Evolutionary conservation across 2,113 vertebrate species (phyloP), one percentile per base, ranked within the genome.

Genomic region (Agapornis roseicollis): DNA sequence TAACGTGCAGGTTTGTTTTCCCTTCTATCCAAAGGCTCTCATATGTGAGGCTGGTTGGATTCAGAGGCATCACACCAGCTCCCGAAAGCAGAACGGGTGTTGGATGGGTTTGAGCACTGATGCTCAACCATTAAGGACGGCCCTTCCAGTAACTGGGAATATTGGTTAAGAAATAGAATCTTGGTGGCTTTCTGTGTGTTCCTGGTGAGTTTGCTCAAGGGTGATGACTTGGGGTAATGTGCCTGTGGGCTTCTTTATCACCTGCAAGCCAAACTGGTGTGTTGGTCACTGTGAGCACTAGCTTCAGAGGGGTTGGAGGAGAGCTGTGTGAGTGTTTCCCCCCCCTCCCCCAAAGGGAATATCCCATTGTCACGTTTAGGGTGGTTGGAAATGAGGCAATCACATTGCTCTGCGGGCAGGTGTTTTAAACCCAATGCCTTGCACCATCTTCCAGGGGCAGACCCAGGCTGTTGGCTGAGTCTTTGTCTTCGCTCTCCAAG

Each of bases 61-160:
- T 60, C 1, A 0, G 50, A 52, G 50, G 49, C 10, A 49, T 42
- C 0, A 0, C 69, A 29, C 3, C 0, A 0, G 55, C n/a, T 46
- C 60, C 29, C 0, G 0, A 31, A 41, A n/a, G 23, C 19, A 64
- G 19, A 53, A 46, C 14, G 55, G 68, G 19, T 20, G 33, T 39
- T 73, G 90, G 39, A 44, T 42, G 70, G 25, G 11, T 86, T 68
- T 42, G 61, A 79, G 69, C 55, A 1, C 37, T 44, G 42, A 44
- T 44, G 42, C 42, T 44, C 42, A 44, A 44, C 42, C 42, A 17
- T 8, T 44, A 46, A 25, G 52, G 31, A 7, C 28, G 60, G 35
- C 44, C 37, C 66, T 49, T 27, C 68, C 72, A 64, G 65, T n/a
- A 49, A 33, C 1, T 11, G 55, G 39, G 46, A 50, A 46, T 44